Evolutionary conservation across 2,888 invertebrate genomes (phyloP).

Genomic region (Hydrotaea diabolus): DNA sequence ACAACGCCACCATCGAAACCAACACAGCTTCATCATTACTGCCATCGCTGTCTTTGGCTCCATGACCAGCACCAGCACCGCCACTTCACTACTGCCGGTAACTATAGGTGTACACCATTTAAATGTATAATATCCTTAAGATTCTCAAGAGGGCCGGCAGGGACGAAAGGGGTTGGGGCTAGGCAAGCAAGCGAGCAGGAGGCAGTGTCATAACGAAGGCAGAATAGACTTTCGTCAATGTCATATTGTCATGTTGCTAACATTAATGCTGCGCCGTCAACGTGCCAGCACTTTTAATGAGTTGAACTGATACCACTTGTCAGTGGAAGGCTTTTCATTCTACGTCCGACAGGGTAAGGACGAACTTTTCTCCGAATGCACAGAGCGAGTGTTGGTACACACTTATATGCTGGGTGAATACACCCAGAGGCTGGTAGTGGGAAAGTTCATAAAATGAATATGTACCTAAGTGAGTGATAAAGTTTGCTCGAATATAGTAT

Average conservation of each 20-base stretch:
- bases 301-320: conserved; percentile 57
- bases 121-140: neutral
- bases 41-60: neutral
- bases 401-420: no score
- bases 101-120: neutral
- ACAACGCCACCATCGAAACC: no score
- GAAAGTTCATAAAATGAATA: no score
- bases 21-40: neutral
- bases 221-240: conserved; percentile 28
- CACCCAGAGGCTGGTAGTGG: no score
- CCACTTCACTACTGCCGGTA: neutral
- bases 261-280: conserved; percentile 55
- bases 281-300: conserved; percentile 60
- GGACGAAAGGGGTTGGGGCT: neutral
- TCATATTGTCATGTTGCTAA: neutral
- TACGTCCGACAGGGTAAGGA: neutral
- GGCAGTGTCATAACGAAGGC: conserved; percentile 7
- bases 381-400: no score
- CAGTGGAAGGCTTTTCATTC: conserved; percentile 51
- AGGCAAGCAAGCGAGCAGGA: neutral
- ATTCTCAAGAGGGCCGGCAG: neutral
- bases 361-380: no score
- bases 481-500: no score
- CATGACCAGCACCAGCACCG: neutral
- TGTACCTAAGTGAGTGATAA: no score